These are phyloP conservation scores for Okamejei kenojei DNA, from an alignment of 2,797 vertebrate species.

Conservation along the genomic window DNA sequence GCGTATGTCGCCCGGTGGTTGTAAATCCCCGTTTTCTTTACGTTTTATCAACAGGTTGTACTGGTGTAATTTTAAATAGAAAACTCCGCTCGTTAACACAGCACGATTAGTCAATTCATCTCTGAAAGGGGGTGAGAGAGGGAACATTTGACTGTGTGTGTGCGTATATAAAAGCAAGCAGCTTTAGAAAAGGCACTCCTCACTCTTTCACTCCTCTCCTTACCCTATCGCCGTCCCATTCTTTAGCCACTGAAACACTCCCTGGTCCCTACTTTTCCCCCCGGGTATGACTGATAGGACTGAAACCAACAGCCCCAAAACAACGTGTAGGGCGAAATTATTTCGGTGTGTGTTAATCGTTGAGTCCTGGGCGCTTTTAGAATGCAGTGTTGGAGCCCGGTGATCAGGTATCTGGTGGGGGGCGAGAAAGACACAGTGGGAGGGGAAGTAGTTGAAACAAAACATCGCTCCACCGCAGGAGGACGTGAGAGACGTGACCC, in stretches of 20 bases:
- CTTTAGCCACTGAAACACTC: not conserved
- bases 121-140: not conserved
- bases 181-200: not conserved
- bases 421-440: too few relatives aligned
- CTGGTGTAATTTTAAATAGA: not conserved
- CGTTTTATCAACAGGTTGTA: not conserved
- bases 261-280: too few relatives aligned
- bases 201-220: not conserved
- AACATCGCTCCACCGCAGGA: constrained; percentile 16
- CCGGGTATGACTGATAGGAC: not conserved
- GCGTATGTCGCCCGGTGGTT: not conserved
- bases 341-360: too few relatives aligned
- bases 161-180: not conserved
- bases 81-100: not conserved
- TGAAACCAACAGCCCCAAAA: not conserved
- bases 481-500: constrained; percentile 32
- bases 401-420: too few relatives aligned
- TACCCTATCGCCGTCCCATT: not conserved
- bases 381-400: not conserved
- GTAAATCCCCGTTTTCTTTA: not conserved
- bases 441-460: not conserved
- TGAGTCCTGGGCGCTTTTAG: not conserved
- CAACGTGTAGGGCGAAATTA: too few relatives aligned
- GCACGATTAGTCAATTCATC: not conserved
- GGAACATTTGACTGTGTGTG: not conserved